Percentiles rank a stretch among this genome's conserved stretches.
phyloP scores from a whole-genome alignment of 2,888 invertebrate species.

The Hybos culiciformis region DNA sequence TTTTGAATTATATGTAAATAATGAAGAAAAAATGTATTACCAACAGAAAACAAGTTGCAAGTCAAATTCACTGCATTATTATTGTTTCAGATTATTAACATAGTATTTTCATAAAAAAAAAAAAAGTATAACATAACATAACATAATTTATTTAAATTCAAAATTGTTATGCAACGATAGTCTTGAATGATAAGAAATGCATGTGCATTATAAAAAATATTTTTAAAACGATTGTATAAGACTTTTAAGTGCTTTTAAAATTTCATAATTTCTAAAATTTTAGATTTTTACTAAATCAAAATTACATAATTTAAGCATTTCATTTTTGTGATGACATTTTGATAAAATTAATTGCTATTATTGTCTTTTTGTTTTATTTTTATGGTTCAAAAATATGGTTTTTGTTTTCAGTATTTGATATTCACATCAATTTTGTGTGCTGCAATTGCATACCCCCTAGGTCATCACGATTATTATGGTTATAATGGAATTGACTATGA shows the following conservation, averaged over 20 bases:
- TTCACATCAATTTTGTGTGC: conserved; percentile 32
- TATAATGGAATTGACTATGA: conserved; percentile 18
- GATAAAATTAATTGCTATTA: not conserved
- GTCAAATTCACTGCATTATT: too few relatives aligned
- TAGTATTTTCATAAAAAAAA: too few relatives aligned
- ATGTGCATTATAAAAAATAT: too few relatives aligned
- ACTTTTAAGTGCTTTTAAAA: not conserved
- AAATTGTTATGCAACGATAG: too few relatives aligned
- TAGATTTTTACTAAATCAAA: not conserved
- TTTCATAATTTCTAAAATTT: not conserved
- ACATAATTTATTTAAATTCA: not conserved
- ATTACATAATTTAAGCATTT: not conserved
- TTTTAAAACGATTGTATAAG: not conserved
- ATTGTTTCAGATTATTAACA: too few relatives aligned
- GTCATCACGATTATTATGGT: conserved; percentile 27
- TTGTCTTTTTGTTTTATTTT: conserved; percentile 2
- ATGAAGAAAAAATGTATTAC: not conserved
- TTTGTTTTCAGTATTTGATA: conserved; percentile 28
- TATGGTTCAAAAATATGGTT: too few relatives aligned
- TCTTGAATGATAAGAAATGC: too few relatives aligned
- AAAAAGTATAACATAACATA: not conserved
- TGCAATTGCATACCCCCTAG: conserved; percentile 32
- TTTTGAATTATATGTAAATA: too few relatives aligned
- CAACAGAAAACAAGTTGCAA: too few relatives aligned
- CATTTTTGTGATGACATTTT: not conserved